Evolutionary conservation across 1,140 invertebrate species (phyloP).

Genomic region (Anthonomus grandis): DNA sequence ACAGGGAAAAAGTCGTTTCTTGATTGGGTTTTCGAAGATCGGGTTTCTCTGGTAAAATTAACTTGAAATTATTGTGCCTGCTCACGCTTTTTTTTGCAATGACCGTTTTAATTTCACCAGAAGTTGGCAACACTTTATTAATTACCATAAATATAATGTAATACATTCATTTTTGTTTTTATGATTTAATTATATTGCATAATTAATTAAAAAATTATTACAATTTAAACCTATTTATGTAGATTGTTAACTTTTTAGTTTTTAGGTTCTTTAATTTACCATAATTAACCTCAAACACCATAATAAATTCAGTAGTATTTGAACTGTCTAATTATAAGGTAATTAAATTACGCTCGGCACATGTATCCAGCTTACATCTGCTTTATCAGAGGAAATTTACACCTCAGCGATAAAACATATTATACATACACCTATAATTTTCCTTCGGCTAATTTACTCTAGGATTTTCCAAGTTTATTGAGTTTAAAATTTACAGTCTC

Average conservation of each 20-base stretch:
- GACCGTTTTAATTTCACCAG: background rate
- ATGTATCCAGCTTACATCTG: background rate
- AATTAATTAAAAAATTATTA: background rate
- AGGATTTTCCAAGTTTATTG: constrained; percentile 6
- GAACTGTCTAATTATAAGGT: too few relatives aligned
- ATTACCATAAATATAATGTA: background rate
- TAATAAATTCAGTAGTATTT: too few relatives aligned
- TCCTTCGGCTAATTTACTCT: constrained; percentile 10
- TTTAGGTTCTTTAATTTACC: too few relatives aligned
- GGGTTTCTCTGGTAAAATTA: constrained; percentile 2
- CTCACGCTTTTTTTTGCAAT: background rate
- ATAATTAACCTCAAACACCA: too few relatives aligned
- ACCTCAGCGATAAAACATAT: constrained; percentile 1
- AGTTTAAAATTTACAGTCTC: constrained; percentile 9
- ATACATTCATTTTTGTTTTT: too few relatives aligned
- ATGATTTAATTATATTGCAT: background rate
- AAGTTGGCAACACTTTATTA: background rate
- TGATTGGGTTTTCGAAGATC: constrained; percentile 3
- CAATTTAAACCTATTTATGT: background rate
- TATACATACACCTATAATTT: constrained; percentile 3
- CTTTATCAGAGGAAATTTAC: constrained; percentile 1
- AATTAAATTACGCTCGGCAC: too few relatives aligned
- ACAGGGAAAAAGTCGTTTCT: constrained; percentile 3
- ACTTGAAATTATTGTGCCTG: background rate
- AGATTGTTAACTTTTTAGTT: too few relatives aligned